A percentile compares a stretch with the other conserved stretches of the same genome.
phyloP scores from a whole-genome alignment of 2,797 vertebrate genomes.

The Girardinus metallicus region DNA sequence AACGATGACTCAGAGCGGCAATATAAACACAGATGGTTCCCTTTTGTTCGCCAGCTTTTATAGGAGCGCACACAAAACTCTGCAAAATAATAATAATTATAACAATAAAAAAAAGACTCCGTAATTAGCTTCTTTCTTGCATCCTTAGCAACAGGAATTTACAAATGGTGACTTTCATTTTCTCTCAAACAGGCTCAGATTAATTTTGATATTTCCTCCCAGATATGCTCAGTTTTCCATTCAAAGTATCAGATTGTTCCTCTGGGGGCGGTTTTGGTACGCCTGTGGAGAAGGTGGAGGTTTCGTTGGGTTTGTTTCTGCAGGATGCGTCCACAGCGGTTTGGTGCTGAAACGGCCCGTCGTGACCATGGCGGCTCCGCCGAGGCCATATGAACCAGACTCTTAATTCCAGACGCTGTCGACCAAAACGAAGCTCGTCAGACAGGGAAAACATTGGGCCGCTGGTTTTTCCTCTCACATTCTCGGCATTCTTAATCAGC shows the following conservation, averaged over 20 bases:
- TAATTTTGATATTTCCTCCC: background rate
- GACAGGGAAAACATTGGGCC: conserved; percentile 3
- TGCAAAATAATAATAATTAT: background rate
- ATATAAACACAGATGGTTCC: conserved; percentile 50
- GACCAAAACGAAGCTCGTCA: conserved; percentile 14
- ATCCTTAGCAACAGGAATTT: background rate
- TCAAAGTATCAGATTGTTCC: background rate
- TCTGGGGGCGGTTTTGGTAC: background rate
- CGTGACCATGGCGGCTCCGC: conserved; percentile 44
- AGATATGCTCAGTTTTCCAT: background rate
- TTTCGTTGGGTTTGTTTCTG: conserved; percentile 37
- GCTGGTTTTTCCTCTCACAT: background rate
- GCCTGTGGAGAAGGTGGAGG: conserved; percentile 7
- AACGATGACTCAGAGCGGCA: conserved; percentile 47
- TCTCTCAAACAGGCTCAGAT: background rate
- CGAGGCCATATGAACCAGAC: conserved; percentile 8
- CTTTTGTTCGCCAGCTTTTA: conserved; percentile 33
- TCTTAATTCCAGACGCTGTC: conserved; percentile 14
- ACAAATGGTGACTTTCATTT: background rate
- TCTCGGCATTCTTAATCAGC: background rate
- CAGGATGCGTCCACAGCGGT: conserved; percentile 31
- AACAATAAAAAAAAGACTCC: background rate
- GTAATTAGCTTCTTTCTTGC: background rate
- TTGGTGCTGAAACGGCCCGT: conserved; percentile 30
- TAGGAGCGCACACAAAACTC: conserved; percentile 39